Base-by-base conservation (phyloP, 1,140 invertebrate genomes). In the Maconellicoccus hirsutus region DNA sequence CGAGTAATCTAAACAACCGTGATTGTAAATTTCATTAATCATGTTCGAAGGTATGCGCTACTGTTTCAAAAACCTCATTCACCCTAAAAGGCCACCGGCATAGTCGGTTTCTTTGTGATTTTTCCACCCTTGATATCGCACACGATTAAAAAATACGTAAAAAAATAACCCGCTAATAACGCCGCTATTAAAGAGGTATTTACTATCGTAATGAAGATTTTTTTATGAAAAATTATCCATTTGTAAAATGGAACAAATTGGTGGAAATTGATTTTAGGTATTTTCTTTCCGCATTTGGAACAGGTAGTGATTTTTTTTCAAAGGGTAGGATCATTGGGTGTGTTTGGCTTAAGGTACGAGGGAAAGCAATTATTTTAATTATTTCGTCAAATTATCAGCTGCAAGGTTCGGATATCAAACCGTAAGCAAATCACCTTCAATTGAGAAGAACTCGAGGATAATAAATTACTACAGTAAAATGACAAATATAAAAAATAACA, bases 401-500 rank as follows among this genome's bases (percentile, higher is more conserved):
- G n/a, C n/a, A n/a, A n/a, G n/a, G n/a, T n/a, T n/a, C n/a, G n/a
- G n/a, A n/a, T n/a, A n/a, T n/a, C n/a, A n/a, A n/a, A n/a, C n/a
- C n/a, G n/a, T n/a, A n/a, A n/a, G n/a, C n/a, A n/a, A n/a, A n/a
- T n/a, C n/a, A n/a, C n/a, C n/a, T n/a, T n/a, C n/a, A n/a, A n/a
- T n/a, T n/a, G n/a, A n/a, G n/a, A n/a, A n/a, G n/a, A n/a, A n/a
- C n/a, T n/a, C n/a, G n/a, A n/a, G n/a, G n/a, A n/a, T n/a, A n/a
- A n/a, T n/a, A n/a, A 33, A 33, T 12, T 33, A 6, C 4, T 33
- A 33, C 29, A 33, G 29, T 33, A 33, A 12, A 33, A 33, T 3
- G 4, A 33, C 12, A 23, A 70, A 25, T 25, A 70, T 33, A 83
- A 83, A 83, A 81, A 83, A 84, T 84, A 82, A 89, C 90, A 89